Evolutionary conservation across 2,113 vertebrate species (phyloP), one percentile per base, ranked within the genome.

Genomic region (Rhinolophus sinicus): DNA sequence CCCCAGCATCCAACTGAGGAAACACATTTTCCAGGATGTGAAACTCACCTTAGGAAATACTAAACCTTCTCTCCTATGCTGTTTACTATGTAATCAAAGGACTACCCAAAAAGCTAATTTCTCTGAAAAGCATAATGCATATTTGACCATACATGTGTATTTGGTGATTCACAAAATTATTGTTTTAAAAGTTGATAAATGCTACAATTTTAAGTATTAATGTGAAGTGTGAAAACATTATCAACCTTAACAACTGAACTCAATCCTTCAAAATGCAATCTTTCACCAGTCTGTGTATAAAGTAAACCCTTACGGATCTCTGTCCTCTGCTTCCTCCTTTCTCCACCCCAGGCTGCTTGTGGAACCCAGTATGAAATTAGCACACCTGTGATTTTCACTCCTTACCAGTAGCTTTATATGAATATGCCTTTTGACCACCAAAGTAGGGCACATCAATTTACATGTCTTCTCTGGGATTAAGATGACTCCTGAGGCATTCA

Each of bases 11-110:
- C 80, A 90, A 44, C 18, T 14, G 2, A 88, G 80, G 30, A 95
- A 78, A 52, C 40, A 90, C 14, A 64, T 65, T 77, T 93, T 85
- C 70, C 47, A 65, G 64, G 54, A 50, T 70, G 24, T 58, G 47
- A 95, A 95, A 69, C 33, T 93, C 78, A 78, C 19, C 56, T 94
- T 75, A 13, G 16, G 54, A 91, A 92, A 96, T 24, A 67, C 54
- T 80, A 58, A 65, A 21, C 65, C 33, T 76, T 50, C 67, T 60
- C 78, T 67, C 60, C 60, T 77, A n/a, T 40, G 47, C 9, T 12
- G 7, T 80, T 87, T 64, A 44, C 19, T 83, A 22, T 85, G 21
- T 22, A 67, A 78, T 26, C n/a, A 64, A 93, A 82, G 28, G 54
- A 84, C 11, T 78, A 82, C 35, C 69, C 24, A 35, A 92, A 86